Evolutionary conservation across 2,113 vertebrate species (phyloP).

Genomic region (Prolemur simus): DNA sequence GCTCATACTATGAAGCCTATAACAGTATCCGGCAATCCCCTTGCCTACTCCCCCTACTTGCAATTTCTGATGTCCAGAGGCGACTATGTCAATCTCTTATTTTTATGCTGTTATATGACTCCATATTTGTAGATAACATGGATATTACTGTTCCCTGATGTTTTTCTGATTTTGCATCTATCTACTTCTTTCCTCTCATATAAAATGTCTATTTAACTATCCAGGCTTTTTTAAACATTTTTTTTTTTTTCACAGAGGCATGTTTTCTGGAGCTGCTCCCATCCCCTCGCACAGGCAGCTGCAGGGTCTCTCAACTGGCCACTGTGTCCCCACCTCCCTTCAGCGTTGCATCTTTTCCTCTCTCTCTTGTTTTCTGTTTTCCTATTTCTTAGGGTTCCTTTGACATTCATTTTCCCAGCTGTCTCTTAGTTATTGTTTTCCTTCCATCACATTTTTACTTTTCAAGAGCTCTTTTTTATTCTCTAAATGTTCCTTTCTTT

Average conservation of each 20-base stretch:
- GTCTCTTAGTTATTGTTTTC: background rate
- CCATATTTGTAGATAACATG: background rate
- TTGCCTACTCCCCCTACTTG: background rate
- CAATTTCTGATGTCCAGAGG: background rate
- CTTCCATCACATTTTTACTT: background rate
- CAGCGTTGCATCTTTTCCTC: background rate
- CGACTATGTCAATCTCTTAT: background rate
- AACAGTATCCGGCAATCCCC: background rate
- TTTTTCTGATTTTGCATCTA: background rate
- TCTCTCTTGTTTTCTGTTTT: background rate
- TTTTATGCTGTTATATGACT: background rate
- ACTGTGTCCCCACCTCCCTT: background rate
- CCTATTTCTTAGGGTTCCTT: background rate
- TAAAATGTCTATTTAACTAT: background rate
- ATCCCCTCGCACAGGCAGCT: accelerated
- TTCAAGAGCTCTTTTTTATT: background rate
- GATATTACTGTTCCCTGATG: background rate
- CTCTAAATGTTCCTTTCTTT: background rate
- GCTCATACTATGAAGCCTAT: background rate
- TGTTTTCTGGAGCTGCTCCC: no score
- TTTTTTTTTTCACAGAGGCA: background rate
- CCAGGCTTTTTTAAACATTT: no score
- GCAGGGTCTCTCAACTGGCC: background rate
- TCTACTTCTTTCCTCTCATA: background rate
- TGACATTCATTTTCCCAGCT: background rate